Evolutionary conservation across 2,113 vertebrate species (phyloP), one percentile per base, ranked within the genome.

Genomic region (Tauraco erythrolophus): DNA sequence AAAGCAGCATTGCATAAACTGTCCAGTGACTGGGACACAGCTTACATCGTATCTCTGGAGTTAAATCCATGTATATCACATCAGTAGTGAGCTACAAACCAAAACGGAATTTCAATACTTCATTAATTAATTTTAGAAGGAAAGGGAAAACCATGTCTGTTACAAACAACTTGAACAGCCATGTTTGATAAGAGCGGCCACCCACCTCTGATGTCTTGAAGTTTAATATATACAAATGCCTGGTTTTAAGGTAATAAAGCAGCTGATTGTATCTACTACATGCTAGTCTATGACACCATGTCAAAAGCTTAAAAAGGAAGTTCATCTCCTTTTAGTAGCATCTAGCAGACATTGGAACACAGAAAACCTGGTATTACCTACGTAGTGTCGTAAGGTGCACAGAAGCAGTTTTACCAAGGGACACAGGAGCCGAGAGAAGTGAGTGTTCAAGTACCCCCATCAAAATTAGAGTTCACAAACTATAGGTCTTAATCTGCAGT

Each of bases 1-100:
- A 99, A 99, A 99, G 99, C 98, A 98, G 98, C 97, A 98, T 95
- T 98, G 97, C 60, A 92, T 97, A 96, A 98, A 97, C 97, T 97
- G 92, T 95, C 97, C 95, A 89, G 96, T 96, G 97, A 97, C 54
- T 95, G 96, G 96, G 97, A 97, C 95, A 97, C 87, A 98, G 98
- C 98, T 98, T 97, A 98, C 94, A 94, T 96, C 97, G 84, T 94
- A 95, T 92, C 97, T 89, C 89, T 0, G 35, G 84, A 69, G 81
- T 97, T 96, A 96, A 96, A 95, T 97, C 89, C 94, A 97, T 92
- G 96, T 94, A 97, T 95, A 98, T 97, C 94, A 84, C 96, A 92
- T 96, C 97, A 98, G 97, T 96, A 98, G 96, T 98, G 97, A 98
- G 97, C 97, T 97, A 97, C 53, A 98, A 86, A 97, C 94, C 88